Evolutionary conservation across 2,113 vertebrate genomes (phyloP), one percentile per base, ranked within the genome.

Genomic region (Campylomormyrus tamandua): DNA sequence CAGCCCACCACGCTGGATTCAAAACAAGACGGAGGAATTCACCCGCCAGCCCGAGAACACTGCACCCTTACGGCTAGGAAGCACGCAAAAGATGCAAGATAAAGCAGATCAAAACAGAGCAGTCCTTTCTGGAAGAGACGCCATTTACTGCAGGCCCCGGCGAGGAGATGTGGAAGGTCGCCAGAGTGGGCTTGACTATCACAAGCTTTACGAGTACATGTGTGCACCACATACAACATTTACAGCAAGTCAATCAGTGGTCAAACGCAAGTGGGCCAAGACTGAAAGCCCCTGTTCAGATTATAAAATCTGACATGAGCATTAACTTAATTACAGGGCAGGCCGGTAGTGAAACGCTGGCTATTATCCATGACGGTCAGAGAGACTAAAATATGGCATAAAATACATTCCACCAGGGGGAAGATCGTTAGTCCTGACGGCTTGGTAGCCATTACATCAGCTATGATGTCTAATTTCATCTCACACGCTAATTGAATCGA

Each of bases 311-410:
- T 80, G n/a, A 50, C 77, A 84, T 45, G 11, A 42, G 35, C 50
- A 89, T 89, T 62, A 84, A 85, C 42, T 39, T 84, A 89, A 89
- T 89, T 89, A 89, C 80, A 58, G 80, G 74, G 50, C 50, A 6
- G 21, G 50, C 52, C 42, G 52, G 9, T 15, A 49, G 11, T 39
- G 24, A 53, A 35, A n/a, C 85, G 15, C 52, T 48, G 52, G 17
- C 87, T 88, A 88, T 66, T 88, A 84, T 21, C 35, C 49, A 27
- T 48, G 77, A 62, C 4, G 24, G 50, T 21, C 11, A 35, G 50
- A 27, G 77, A 62, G 52, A 39, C 35, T 39, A 24, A 89, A 84
- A 85, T 84, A 85, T 62, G 89, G 48, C 80, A 84, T 48, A 62
- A 84, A 84, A 89, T 89, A 89, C 83, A 85, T 89, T 89, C 53